A percentile compares a stretch with the other conserved stretches of the same genome.
These are phyloP conservation scores for Mus spretus DNA, from an alignment of 2,797 vertebrate species.

Conservation along the genomic window DNA sequence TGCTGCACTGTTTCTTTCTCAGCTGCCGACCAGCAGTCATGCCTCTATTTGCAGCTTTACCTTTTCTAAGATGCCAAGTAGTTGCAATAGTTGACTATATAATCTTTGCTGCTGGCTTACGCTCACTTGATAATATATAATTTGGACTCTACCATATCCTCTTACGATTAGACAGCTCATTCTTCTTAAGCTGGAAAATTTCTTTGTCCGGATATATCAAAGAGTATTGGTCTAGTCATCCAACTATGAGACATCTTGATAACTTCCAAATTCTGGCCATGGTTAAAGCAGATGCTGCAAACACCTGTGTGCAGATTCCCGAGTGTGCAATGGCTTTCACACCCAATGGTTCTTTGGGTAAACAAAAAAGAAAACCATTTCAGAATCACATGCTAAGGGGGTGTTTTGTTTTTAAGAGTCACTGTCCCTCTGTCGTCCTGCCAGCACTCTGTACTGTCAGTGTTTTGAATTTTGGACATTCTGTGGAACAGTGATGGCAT, in stretches of 20 bases:
- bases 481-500: background rate
- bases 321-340: background rate
- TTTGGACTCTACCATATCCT: background rate
- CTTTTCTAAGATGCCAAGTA: background rate
- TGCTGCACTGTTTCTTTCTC: background rate
- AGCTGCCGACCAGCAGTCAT: background rate
- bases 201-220: background rate
- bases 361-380: background rate
- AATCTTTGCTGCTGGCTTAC: background rate
- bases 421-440: background rate
- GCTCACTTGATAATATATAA: background rate
- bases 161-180: background rate
- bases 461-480: background rate
- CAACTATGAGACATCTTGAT: background rate
- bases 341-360: background rate
- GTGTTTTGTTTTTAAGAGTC: background rate
- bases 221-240: background rate
- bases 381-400: background rate
- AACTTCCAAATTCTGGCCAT: background rate
- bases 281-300: background rate
- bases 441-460: no score
- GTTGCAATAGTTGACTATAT: background rate
- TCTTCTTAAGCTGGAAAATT: background rate
- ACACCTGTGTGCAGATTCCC: background rate
- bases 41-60: background rate